These are phyloP conservation scores for Platanista minor DNA, from an alignment of 2,113 vertebrate species.

Conservation along the genomic window DNA sequence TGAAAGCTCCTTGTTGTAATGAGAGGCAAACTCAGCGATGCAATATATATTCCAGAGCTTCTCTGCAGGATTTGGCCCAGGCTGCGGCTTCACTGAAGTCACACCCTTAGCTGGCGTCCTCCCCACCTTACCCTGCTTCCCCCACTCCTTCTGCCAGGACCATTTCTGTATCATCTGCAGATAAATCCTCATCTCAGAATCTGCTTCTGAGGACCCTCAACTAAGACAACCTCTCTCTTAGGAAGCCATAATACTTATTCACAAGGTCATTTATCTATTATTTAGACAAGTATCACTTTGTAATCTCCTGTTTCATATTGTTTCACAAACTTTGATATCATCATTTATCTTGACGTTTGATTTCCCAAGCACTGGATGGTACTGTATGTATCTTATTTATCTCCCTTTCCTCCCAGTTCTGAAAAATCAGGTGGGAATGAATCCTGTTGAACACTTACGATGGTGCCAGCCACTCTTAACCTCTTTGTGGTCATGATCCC, in stretches of 20 bases:
- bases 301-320: not conserved
- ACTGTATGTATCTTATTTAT: not conserved
- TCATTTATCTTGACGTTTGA: conserved; percentile 47
- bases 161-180: not conserved
- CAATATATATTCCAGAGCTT: not conserved
- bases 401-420: conserved; percentile 17
- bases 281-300: conserved; percentile 19
- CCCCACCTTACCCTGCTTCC: no score
- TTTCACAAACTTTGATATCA: conserved; percentile 22
- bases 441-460: not conserved
- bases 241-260: not conserved
- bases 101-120: not conserved
- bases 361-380: conserved; percentile 29
- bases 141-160: not conserved
- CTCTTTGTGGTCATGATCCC: not conserved
- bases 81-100: not conserved
- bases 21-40: not conserved
- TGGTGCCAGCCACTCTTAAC: not conserved
- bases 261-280: not conserved
- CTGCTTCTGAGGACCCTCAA: not conserved
- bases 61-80: not conserved
- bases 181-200: not conserved
- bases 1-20: not conserved
- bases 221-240: not conserved
- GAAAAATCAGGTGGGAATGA: not conserved